phyloP scores from a whole-genome alignment of 2,113 vertebrate genomes.

The Suncus etruscus region DNA sequence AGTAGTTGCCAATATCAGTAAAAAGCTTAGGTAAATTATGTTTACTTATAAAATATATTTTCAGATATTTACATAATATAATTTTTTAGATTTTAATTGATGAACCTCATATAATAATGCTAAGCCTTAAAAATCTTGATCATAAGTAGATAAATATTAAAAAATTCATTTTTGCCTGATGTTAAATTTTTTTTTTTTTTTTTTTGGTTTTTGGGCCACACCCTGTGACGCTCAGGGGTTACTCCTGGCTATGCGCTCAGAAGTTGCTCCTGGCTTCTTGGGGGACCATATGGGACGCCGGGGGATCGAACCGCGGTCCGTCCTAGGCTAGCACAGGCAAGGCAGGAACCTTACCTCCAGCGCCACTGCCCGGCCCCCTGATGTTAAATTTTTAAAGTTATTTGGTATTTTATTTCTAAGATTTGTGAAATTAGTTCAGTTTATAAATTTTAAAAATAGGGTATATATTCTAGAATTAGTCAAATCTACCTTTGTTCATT shows the following conservation, averaged over 20 bases:
- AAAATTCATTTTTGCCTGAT: conserved; percentile 61
- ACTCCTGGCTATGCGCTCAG: no score
- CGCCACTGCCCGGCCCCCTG: no score
- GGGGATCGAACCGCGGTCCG: no score
- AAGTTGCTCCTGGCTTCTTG: no score
- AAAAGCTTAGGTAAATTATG: conserved; percentile 51
- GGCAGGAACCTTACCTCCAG: no score
- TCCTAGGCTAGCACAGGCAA: no score
- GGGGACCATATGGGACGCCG: no score
- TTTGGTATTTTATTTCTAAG: conserved; percentile 59
- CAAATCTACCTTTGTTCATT: not conserved
- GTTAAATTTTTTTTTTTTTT: not conserved
- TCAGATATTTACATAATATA: conserved; percentile 66
- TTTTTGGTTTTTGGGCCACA: no score
- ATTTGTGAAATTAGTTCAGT: conserved; percentile 63
- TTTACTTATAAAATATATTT: conserved; percentile 55
- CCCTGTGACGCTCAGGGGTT: no score
- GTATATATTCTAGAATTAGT: conserved; percentile 55
- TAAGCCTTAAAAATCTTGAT: conserved; percentile 53
- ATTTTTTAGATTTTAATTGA: conserved; percentile 65
- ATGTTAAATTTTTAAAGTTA: conserved; percentile 12
- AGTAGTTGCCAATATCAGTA: conserved; percentile 49
- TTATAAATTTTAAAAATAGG: conserved; percentile 66
- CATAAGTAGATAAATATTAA: conserved; percentile 54
- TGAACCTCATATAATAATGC: conserved; percentile 46